phyloP scores from a whole-genome alignment of 23 tunicate genomes.

The Phallusia fumigata region DNA sequence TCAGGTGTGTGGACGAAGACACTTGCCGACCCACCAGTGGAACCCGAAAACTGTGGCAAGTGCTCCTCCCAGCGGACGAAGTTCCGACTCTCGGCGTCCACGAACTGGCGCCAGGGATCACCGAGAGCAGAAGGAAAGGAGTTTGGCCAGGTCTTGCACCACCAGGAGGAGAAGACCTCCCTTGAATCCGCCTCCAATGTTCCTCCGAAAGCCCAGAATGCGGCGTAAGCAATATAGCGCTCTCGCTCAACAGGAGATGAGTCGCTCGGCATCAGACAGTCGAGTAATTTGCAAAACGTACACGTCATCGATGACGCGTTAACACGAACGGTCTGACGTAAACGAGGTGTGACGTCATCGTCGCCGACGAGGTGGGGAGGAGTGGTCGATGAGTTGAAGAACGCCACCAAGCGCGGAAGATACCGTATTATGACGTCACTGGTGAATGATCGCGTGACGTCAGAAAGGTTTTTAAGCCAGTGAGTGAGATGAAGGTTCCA shows the following conservation, averaged over 20 bases:
- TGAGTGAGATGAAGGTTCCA: conserved; percentile 71
- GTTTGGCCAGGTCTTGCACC: conserved; percentile 75
- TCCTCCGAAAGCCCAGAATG: conserved; percentile 95
- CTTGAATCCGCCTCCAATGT: conserved; percentile 73
- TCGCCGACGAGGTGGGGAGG: conserved; percentile 33
- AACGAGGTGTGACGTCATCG: conserved; percentile 13
- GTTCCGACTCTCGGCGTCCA: conserved; percentile 58
- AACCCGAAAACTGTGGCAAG: conserved; percentile 84
- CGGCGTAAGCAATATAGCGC: conserved; percentile 65
- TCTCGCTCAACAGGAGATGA: conserved; percentile 46
- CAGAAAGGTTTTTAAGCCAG: conserved; percentile 63
- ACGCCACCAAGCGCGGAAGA: conserved; percentile 43
- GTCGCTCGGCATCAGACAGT: conserved; percentile 60
- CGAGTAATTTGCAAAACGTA: conserved; percentile 70
- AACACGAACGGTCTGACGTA: conserved; percentile 58
- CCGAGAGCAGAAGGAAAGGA: conserved; percentile 49
- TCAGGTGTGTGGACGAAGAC: conserved; percentile 88
- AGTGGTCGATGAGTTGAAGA: conserved; percentile 44
- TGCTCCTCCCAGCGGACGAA: conserved; percentile 83
- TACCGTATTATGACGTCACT: conserved; percentile 27
- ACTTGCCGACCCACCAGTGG: conserved; percentile 32
- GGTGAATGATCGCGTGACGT: conserved; percentile 14
- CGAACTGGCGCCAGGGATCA: conserved; percentile 71
- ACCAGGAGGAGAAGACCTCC: conserved; percentile 65
- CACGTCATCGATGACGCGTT: conserved; percentile 72